Base-by-base conservation (phyloP, 1,140 invertebrate species). In the Formica selysi region DNA sequence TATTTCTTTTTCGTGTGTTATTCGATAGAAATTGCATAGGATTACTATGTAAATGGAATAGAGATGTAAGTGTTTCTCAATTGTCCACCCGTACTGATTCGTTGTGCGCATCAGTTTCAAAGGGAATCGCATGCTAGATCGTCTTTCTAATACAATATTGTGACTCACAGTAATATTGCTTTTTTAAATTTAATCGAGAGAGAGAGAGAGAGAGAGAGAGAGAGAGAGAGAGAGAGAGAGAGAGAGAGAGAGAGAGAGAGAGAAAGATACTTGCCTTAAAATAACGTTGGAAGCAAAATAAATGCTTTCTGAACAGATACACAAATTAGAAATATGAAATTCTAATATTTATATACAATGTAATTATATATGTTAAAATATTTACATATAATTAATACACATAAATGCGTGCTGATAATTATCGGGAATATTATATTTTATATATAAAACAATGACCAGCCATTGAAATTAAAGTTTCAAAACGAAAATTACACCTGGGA, bases 1-100 rank as follows among this genome's bases (percentile, higher is more conserved):
- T 48, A 10, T 44, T 76, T 71, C 44, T 54, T 64, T n/a, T 19
- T 36, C n/a, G n/a, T 48, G 36, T 22, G 13, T 59, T 44, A 36
- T 32, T 54, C 54, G 19, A 41, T 38, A 59, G 59, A 76, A 59
- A 51, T 62, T 22, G n/a, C 29, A 76, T 29, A 22, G 68, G 29
- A 44, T 61, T 74, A 54, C 4, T 57, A 54, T 70, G 36, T 74
- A 62, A n/a, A 73, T 61, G 54, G 13, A 73, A 71, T 59, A 44
- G 32, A n/a, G 41, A 19, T 59, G 48, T n/a, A 16, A 64, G 48
- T 59, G 65, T 71, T 76, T 61, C 74, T 88, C 71, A 38, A 64
- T 87, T 74, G 68, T 13, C 13, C 64, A 65, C 84, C 41, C 32
- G 48, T 71, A 73, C n/a, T 84, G 85, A 87, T 88, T 84, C 85